Evolutionary conservation across 2,113 vertebrate species (phyloP), one percentile per base, ranked within the genome.

Genomic region (Cygnus buccinator): DNA sequence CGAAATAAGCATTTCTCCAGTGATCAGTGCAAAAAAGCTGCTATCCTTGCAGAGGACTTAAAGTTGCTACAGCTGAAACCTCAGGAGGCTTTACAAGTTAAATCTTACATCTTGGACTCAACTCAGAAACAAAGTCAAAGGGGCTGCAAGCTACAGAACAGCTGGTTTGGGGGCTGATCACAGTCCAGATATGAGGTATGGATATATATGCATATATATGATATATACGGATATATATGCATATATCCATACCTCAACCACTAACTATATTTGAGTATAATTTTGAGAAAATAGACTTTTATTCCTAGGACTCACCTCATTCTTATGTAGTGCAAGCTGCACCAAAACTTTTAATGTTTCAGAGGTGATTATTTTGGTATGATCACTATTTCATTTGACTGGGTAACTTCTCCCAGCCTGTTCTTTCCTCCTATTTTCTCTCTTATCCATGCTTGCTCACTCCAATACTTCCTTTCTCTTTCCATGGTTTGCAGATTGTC

Each of bases 111-210:
- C 61, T 78, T 46, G 22, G 54, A 57, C 25, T 18, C 39, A 43
- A 8, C 0, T 39, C 31, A 43, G 84, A 82, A 87, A 82, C 28
- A 82, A 78, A 89, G 72, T 43, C 66, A 82, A 78, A 82, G 66
- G 44, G 57, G 43, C 57, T 78, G 37, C 6, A 5, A 31, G n/a
- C 5, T 39, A 73, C 33, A 41, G 59, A 84, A 73, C 15, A 21
- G 0, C 0, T 62, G 13, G 21, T 72, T 79, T 72, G 21, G 26
- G 39, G 71, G 22, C 44, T 37, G 48, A 82, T 84, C 0, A 0
- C 26, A 82, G n/a, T 39, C 58, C 35, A 48, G 46, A 48, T 22
- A 48, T 48, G 46, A 48, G 46, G 46, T 48, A 22, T 6, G 46
- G 46, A 48, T 48, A 48, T 11, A 48, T 48, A 11, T 11, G 7